Evolutionary conservation across 2,888 invertebrate genomes (phyloP), one percentile per base, ranked within the genome.

Genomic region (Druceiella hillmani): DNA sequence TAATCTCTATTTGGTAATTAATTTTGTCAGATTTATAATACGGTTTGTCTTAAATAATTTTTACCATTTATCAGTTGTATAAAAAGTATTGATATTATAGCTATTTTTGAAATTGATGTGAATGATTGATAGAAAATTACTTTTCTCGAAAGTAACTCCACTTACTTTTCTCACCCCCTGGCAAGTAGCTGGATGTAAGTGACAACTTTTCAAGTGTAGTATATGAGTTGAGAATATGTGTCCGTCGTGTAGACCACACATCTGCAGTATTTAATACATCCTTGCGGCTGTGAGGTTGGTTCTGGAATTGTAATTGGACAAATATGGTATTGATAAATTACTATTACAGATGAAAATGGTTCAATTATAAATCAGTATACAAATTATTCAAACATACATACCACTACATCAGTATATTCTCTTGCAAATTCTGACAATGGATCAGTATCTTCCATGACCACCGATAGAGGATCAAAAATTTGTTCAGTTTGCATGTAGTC

Each of bases 141-240:
- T 30, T 37, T 17, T 26, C 28, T 26, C 25, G 3, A 14, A 22
- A 7, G 15, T 9, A 35, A 33, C 30, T 15, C 16, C 24, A 43
- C 52, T 48, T 67, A 86, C 86, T 80, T 75, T 85, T 85, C 58
- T 88, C 86, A 44, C 84, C 84, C 39, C 86, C 87, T 3, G 84
- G 78, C 30, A 92, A 64, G 57, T 87, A 92, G 59, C 91, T 93
- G 26, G 91, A 91, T 2, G 89, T 80, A 48, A 95, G 89, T 1
- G 90, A 87, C 16, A 98, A 65, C 58, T 91, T 93, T 62, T 95
- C 94, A 7, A 87, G 89, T 35, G 97, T 97, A 17, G 92, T 95
- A 55, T 87, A 97, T 61, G 87, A 88, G 50, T 79, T 83, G 7
- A 97, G 73, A 55, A 98, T 93, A n/a, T 74, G 72, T 29, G 77